Base-by-base conservation (phyloP, 2,888 invertebrate species). In the Sthenelais limicola region DNA sequence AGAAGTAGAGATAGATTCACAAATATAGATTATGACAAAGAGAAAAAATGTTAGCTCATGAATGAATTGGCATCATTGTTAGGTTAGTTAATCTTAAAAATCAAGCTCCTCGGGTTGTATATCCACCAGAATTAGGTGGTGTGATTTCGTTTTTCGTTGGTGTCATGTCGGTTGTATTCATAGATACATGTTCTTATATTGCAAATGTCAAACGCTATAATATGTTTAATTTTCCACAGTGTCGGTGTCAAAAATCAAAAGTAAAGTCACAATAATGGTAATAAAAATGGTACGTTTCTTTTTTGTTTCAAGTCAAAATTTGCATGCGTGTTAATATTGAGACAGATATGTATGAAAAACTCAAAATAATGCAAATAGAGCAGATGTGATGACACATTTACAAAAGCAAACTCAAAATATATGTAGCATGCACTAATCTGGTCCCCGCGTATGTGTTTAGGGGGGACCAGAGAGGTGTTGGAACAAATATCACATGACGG, bases 401-500 rank as follows among this genome's bases (percentile, higher is more conserved):
- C 24, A n/a, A 28, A 62, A 62, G 62, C 62, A 62, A 62, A 62
- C 62, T 62, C 62, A 62, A 62, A 62, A 62, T n/a, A 62, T 24
- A 21, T 24, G 43, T 21, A 62, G 28, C 62, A 62, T 62, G 62
- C 62, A 38, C 43, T 35, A 43, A 38, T 18, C 21, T 62, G 18
- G 54, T 62, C 24, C 24, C 21, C 5, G 5, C 21, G n/a, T 9
- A 24, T n/a, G 51, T 7, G 51, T 5, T 7, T 51, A 51, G n/a
- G n/a, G 21, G 51, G 51, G 51, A n/a, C 15, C 24, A 52, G 30
- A 49, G 49, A 26, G 49, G 52, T 26, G 26, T 2, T n/a, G 52
- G 26, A 62, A 38, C 62, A 62, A 28, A 35, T 24, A 43, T 18
- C 62, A 62, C 38, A 62, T 62, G 28, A 38, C 26, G 24, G 38